Conservation (phyloP, 2,113 vertebrate genomes). For the Pithys albifrons region DNA sequence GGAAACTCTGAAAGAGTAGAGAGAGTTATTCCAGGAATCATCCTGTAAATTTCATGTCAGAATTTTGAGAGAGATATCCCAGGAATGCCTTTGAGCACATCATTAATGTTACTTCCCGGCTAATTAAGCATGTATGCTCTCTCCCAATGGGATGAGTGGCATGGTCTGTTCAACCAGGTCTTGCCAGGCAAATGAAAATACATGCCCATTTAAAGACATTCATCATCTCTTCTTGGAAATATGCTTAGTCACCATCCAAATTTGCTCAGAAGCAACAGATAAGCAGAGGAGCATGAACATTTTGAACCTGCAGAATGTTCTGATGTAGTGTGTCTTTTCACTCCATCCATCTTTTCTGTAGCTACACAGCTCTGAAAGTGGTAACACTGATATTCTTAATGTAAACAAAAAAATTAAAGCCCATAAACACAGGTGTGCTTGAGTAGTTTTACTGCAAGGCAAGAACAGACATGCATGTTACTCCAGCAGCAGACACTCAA, state of each 20-base stretch:
- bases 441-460: background rate
- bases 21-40: background rate
- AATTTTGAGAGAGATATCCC: background rate
- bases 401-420: too few species aligned
- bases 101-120: background rate
- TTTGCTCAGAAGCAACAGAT: background rate
- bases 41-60: background rate
- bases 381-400: background rate
- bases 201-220: background rate
- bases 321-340: background rate
- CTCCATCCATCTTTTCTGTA: background rate
- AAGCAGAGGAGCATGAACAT: background rate
- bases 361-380: background rate
- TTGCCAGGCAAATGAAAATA: conserved; percentile 28
- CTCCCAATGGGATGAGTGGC: background rate
- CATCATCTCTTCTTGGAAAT: background rate
- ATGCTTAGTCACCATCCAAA: background rate
- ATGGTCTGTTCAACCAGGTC: background rate
- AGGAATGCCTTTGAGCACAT: background rate
- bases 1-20: background rate
- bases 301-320: background rate
- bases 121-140: background rate
- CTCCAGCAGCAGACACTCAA: background rate
- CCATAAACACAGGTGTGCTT: background rate
- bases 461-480: background rate